Conservation (phyloP, 2,888 invertebrate species). For the Troglohyphantes excavatus region DNA sequence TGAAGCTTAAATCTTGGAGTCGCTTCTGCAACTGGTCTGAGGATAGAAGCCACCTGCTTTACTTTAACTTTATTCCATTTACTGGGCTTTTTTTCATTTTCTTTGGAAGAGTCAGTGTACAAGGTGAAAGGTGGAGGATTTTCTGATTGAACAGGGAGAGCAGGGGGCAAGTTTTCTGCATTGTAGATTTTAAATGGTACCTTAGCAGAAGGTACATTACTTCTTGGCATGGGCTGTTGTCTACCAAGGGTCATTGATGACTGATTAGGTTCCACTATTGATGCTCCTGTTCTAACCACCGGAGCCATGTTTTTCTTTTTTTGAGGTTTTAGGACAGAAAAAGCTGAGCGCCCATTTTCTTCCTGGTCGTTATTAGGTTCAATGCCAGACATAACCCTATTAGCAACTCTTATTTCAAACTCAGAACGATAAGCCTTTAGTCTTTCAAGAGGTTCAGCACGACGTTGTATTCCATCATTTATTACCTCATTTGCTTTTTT, state of each 20-base stretch:
- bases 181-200: slow-evolving; percentile 79
- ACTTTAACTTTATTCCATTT: slow-evolving; percentile 86
- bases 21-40: background rate
- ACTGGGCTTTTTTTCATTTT: slow-evolving; percentile 88
- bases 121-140: slow-evolving; percentile 81
- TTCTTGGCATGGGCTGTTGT: slow-evolving; percentile 57
- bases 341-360: slow-evolving; percentile 58
- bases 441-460: slow-evolving; percentile 88
- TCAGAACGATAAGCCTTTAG: slow-evolving; percentile 33
- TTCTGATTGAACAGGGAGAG: slow-evolving; percentile 69
- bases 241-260: slow-evolving; percentile 9
- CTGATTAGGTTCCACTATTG: slow-evolving; percentile 79
- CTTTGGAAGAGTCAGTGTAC: slow-evolving; percentile 83
- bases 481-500: slow-evolving; percentile 92
- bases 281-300: slow-evolving; percentile 82
- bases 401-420: slow-evolving; percentile 54
- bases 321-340: slow-evolving; percentile 88
- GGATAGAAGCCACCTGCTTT: slow-evolving; percentile 53
- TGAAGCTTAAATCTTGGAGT: slow-evolving; percentile 43
- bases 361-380: background rate
- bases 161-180: slow-evolving; percentile 80
- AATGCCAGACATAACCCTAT: slow-evolving; percentile 8
- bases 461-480: slow-evolving; percentile 88
- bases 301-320: slow-evolving; percentile 86
- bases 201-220: background rate